phyloP scores from a whole-genome alignment of 2,888 invertebrate species.

The Colletes collaris region DNA sequence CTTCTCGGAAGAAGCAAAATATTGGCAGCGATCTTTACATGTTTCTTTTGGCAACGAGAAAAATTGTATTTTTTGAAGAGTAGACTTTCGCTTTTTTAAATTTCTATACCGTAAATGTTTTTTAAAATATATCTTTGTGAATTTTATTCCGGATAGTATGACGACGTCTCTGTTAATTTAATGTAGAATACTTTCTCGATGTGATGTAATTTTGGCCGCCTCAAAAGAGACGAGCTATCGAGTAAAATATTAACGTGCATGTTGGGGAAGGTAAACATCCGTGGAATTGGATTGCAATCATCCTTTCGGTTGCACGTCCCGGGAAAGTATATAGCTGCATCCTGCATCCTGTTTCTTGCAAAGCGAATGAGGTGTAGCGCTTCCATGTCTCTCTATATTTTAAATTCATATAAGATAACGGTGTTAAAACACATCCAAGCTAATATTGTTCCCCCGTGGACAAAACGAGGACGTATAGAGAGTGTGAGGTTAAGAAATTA shows the following conservation, averaged over 20 bases:
- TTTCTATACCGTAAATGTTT: no score
- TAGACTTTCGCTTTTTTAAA: no score
- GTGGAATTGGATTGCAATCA: conserved; percentile 1
- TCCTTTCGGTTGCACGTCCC: neutral
- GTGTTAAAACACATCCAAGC: conserved; percentile 28
- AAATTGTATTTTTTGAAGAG: no score
- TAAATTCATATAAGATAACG: conserved; percentile 51
- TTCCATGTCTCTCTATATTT: conserved; percentile 30
- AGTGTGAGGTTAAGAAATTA: conserved; percentile 45
- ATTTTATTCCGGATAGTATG: no score
- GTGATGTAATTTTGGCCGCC: no score
- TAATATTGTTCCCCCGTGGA: conserved; percentile 41
- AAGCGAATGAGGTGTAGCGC: conserved; percentile 16
- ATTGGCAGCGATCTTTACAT: neutral
- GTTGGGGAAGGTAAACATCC: neutral
- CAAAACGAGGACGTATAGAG: conserved; percentile 28
- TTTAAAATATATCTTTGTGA: no score
- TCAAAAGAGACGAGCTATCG: no score
- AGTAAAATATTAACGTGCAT: no score
- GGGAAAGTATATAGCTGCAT: conserved; percentile 21
- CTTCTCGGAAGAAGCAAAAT: neutral
- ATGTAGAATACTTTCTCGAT: no score
- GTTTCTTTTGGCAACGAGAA: neutral
- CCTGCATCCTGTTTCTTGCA: conserved; percentile 33
- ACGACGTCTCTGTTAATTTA: no score